phyloP scores from a whole-genome alignment of 2,113 vertebrate species.

The Notarius lentiginosus region DNA sequence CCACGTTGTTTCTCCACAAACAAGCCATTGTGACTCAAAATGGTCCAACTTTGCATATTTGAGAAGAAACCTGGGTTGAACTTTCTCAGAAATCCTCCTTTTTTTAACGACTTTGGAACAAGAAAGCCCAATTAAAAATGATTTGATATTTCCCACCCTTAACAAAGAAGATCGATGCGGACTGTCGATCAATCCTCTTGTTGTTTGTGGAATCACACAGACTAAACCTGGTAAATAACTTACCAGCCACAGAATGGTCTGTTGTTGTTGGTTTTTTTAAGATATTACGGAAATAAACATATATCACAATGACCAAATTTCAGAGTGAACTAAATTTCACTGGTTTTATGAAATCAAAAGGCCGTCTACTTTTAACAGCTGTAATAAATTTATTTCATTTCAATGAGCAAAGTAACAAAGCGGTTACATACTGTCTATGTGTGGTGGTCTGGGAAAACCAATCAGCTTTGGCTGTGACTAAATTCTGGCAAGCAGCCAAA shows the following conservation, averaged over 20 bases:
- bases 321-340: no score
- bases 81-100: not conserved
- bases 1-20: not conserved
- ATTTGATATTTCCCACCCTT: constrained; percentile 50
- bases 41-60: not conserved
- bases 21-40: not conserved
- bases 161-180: constrained; percentile 54
- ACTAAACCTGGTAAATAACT: constrained; percentile 45
- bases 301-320: no score
- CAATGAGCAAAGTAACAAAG: not conserved
- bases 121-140: constrained; percentile 43
- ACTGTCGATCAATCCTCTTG: constrained; percentile 58
- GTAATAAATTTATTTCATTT: no score
- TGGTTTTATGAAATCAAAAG: no score
- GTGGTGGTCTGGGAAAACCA: not conserved
- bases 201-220: constrained; percentile 62
- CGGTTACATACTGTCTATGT: not conserved
- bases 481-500: not conserved
- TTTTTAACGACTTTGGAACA: constrained; percentile 30
- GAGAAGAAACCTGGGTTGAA: not conserved
- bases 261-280: no score
- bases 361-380: not conserved
- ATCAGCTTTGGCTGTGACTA: not conserved
- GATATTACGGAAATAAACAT: no score
- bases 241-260: no score